Evolutionary conservation across 1,140 invertebrate genomes (phyloP), one percentile per base, ranked within the genome.

Genomic region (Drosophila suzukii): DNA sequence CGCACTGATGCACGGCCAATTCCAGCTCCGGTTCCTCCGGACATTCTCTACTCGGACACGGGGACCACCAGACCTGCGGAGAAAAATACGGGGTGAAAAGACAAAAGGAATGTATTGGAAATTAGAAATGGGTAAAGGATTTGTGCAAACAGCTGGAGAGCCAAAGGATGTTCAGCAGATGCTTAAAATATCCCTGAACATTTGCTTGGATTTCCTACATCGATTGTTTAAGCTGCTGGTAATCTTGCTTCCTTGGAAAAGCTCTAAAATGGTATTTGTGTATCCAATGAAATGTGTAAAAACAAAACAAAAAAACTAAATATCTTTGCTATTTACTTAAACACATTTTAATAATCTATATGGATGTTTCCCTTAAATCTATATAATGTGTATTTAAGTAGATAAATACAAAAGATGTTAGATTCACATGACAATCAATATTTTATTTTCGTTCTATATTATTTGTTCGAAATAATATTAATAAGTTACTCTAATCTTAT

Each of bases 31-130:
- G 95, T 63, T 95, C 94, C 78, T 95, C 95, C 4, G 95, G 95
- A 91, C 95, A 96, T 92, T 96, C 95, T 53, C 95, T 93, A 75
- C 95, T 96, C 0, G 95, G 95, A 78, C 95, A 96, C 0, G 95
- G 95, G 84, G 95, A 96, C 95, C 95, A 96, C 95, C 95, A 96
- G 30, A 96, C 94, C 94, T 95, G 77, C 6, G 59, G 30, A 7
- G 30, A 7, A 30, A 53, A 61, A 32, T 54, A 11, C 39, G 20
- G 4, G 4, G 12, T 12, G 8, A 12, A 51, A 56, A 63, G 10
- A 38, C 65, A 65, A 47, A 47, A 13, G 8, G 51, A 36, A 55
- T 53, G 44, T 36, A 60, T 65, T 65, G 36, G 17, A 59, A 58
- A 71, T 71, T 75, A 65, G 56, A 53, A 57, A 39, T 27, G 50